Evolutionary conservation across 1,140 invertebrate species (phyloP).

Genomic region (Pogonognathellus flavescens): DNA sequence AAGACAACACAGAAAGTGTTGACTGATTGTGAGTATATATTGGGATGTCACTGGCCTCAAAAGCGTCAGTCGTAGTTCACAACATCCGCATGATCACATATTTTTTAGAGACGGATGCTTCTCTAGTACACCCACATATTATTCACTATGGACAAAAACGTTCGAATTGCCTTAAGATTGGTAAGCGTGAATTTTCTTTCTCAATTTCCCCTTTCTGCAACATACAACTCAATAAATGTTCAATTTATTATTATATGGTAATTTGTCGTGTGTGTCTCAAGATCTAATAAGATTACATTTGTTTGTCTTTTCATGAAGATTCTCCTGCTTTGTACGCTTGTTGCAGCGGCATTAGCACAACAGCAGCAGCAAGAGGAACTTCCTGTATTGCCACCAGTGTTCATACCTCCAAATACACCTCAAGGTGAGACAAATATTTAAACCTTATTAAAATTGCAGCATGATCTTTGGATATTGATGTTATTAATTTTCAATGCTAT

Average conservation of each 20-base stretch:
- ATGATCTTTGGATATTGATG: not conserved
- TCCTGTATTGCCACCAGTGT: slow-evolving; percentile 33
- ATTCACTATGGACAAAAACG: slow-evolving; percentile 20
- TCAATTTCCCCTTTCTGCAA: not conserved
- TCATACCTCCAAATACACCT: slow-evolving; percentile 18
- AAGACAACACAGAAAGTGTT: slow-evolving; percentile 44
- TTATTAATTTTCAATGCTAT: too few relatives aligned
- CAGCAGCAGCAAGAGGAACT: slow-evolving; percentile 34
- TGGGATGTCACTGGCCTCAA: slow-evolving; percentile 45
- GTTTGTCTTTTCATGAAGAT: slow-evolving; percentile 8
- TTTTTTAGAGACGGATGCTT: slow-evolving; percentile 32
- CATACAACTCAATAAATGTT: not conserved
- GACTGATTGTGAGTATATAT: slow-evolving; percentile 50
- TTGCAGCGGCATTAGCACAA: slow-evolving; percentile 18
- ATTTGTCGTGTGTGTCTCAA: not conserved
- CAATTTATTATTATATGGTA: too few relatives aligned
- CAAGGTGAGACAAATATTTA: slow-evolving; percentile 27
- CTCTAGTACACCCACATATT: slow-evolving; percentile 18
- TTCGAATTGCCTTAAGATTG: slow-evolving; percentile 29
- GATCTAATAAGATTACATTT: not conserved
- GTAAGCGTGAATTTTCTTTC: slow-evolving; percentile 16
- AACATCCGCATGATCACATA: slow-evolving; percentile 38
- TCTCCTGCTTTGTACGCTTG: not conserved
- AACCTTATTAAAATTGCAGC: too few relatives aligned
- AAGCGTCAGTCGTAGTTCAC: slow-evolving; percentile 38